Conservation (phyloP, 2,113 vertebrate species). For the Ascaphus truei region DNA sequence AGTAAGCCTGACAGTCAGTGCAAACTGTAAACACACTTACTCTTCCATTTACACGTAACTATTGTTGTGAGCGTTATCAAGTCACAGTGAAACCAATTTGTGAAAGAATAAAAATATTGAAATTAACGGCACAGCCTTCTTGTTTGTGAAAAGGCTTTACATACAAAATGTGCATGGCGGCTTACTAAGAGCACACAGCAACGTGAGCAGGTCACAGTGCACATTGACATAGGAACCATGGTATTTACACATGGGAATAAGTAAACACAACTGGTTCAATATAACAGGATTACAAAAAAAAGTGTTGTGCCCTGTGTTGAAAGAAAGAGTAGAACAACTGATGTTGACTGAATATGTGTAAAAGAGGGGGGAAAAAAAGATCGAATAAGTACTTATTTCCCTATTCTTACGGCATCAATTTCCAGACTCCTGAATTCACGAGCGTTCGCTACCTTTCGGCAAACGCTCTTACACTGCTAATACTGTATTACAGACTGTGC, state of each 20-base stretch:
- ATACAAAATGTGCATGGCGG: not conserved
- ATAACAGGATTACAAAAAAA: not conserved
- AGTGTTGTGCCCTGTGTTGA: no score
- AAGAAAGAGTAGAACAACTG: no score
- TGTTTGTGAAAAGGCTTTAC: not conserved
- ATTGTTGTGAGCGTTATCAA: not conserved
- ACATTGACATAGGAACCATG: not conserved
- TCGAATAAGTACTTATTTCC: no score
- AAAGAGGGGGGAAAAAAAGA: no score
- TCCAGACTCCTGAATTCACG: no score
- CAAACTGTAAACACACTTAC: not conserved
- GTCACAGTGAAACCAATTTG: not conserved
- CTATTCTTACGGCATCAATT: no score
- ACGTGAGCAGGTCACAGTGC: not conserved
- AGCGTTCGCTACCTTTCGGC: no score
- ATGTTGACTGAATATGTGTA: no score
- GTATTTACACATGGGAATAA: not conserved
- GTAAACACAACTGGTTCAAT: not conserved
- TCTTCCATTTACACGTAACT: not conserved
- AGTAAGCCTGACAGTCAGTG: not conserved
- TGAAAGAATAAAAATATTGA: not conserved
- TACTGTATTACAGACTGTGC: no score
- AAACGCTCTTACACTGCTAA: no score
- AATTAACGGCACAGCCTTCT: not conserved
- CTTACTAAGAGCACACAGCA: not conserved